Base-by-base conservation (phyloP, 2,113 vertebrate species). In the Willisornis vidua region DNA sequence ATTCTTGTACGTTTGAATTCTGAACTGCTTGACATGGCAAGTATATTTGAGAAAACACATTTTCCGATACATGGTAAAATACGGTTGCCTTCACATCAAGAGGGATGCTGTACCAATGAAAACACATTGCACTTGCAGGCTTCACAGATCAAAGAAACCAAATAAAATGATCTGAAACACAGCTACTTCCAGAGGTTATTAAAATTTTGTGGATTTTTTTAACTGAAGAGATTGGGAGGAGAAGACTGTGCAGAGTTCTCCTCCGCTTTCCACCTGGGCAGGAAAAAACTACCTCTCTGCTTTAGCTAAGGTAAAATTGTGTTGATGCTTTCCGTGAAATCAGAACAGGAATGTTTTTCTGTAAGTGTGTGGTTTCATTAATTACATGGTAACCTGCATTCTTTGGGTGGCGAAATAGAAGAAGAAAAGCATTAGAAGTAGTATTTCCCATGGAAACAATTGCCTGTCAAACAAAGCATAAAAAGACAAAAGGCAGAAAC, bases 401-500 rank as follows among this genome's bases (percentile, higher is more conserved):
- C 90, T 85, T 74, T 66, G 59, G 89, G 89, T 45, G 81, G 84
- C 2, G 18, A 96, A 94, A 17, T 74, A 63, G 51, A 70, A 89
- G 85, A 85, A 26, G 55, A 75, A 90, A 93, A 74, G 89, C 67
- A 3, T 72, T 61, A 62, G 73, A 80, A 96, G 82, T 37, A 39
- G 15, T 75, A 86, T 87, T 93, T 89, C 81, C 83, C 87, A 75
- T 31, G 90, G 85, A 97, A 97, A 97, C 81, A 96, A 93, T 9
- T 89, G 93, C 65, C 93, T 96, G 92, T 89, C 93, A 91, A 96
- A 94, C 91, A 91, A 87, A 96, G 81, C 90, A 96, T 86, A 94
- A 95, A 96, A 96, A 90, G 93, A 94, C 82, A 95, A 93, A 97
- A 96, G 97, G 91, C 85, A 95, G 91, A 85, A 83, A 83, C 86